Percentiles rank a stretch among this genome's conserved stretches.
phyloP scores from a whole-genome alignment of 2,797 vertebrate genomes.

The Argyrosomus regius region DNA sequence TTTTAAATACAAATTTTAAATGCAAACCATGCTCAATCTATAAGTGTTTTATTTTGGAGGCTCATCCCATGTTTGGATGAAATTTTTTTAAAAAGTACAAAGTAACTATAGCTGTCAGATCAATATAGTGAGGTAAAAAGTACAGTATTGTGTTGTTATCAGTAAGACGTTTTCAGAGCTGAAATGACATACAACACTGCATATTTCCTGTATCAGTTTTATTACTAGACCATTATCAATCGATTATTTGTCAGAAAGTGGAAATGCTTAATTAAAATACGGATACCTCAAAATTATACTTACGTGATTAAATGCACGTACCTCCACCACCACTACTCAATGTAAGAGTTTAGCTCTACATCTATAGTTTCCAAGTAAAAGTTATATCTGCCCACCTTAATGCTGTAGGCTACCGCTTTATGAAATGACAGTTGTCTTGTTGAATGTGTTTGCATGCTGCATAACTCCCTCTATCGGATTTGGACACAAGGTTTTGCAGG shows the following conservation, averaged over 20 bases:
- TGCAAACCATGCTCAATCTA: neutral
- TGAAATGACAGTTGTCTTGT: neutral
- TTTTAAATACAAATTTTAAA: neutral
- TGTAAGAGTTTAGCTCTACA: neutral
- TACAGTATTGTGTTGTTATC: neutral
- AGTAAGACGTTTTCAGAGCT: neutral
- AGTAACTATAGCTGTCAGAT: neutral
- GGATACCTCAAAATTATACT: neutral
- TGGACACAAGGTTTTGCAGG: neutral
- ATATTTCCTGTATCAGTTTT: neutral
- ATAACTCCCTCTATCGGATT: neutral
- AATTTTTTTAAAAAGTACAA: no score
- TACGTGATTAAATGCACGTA: neutral
- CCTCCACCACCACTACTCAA: neutral
- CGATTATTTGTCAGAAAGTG: neutral
- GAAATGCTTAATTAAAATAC: neutral
- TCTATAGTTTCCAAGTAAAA: neutral
- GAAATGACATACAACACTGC: neutral
- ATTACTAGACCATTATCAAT: slow-evolving; percentile 4
- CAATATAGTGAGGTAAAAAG: neutral
- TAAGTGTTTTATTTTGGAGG: neutral
- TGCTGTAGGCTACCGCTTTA: neutral
- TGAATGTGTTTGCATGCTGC: neutral
- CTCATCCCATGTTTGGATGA: neutral
- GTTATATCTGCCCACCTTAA: neutral